Evolutionary conservation across 2,113 vertebrate species (phyloP), one percentile per base, ranked within the genome.

Genomic region (Aleadryas rufinucha): DNA sequence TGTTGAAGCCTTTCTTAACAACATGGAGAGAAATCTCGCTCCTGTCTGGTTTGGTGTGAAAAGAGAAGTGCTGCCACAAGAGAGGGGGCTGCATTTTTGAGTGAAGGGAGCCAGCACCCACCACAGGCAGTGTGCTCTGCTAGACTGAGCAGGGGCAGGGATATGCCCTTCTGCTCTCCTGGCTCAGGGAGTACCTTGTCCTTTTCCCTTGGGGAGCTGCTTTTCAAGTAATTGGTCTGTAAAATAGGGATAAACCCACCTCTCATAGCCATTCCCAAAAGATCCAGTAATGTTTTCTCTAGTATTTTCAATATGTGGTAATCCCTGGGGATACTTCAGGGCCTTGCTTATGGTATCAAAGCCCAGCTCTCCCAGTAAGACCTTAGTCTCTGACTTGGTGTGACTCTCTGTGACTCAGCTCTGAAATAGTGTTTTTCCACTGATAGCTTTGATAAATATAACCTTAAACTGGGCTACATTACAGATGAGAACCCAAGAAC

Each of bases 381-480:
- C 79, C 78, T 79, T 79, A 0, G 0, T 68, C 49, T 96, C 57
- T 83, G 82, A 85, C 30, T 90, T 3, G 5, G 10, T 80, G 30
- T 70, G 50, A 39, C 33, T 5, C 3, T 54, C 24, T 49, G 84
- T 93, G 95, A 90, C 68, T 94, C 90, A 93, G 64, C 68, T 92
- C 52, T 78, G 90, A 84, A 88, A 90, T 6, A 70, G 50, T 94
- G 82, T 42, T 93, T 91, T 95, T 97, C 76, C 95, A 92, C 76
- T 87, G 80, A 68, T 86, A 52, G 86, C 86, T 91, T 88, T 88
- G 64, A 45, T 66, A 96, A 91, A n/a, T 70, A 78, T 84, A 88
- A 84, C 41, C 68, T 92, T 94, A 92, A 96, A 81, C 64, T 56
- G 85, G 59, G 42, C 68, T 93, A 71, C 41, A 44, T 84, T 90